Conservation (phyloP, 2,888 invertebrate genomes). For the Stratiomys singularior region DNA sequence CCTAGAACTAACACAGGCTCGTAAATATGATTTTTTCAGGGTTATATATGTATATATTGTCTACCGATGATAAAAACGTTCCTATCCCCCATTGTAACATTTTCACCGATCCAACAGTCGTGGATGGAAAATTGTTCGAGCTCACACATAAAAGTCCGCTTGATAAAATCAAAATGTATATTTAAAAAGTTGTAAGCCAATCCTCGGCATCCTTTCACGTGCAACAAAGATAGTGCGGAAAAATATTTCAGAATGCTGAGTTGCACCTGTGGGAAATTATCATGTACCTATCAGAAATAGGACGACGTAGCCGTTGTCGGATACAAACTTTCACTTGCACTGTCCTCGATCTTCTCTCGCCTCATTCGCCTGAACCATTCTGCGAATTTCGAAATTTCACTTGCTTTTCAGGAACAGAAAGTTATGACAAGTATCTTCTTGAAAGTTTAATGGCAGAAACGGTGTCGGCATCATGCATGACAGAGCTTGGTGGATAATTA, state of each 20-base stretch:
- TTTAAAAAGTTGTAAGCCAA: neutral
- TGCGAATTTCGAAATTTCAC: neutral
- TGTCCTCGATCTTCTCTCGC: neutral
- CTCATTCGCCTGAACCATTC: neutral
- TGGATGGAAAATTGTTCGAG: no score
- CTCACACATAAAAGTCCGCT: no score
- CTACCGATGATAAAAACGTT: no score
- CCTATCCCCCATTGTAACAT: no score
- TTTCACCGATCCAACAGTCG: no score
- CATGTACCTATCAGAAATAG: neutral
- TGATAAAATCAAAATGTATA: no score
- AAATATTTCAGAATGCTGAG: neutral
- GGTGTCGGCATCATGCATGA: neutral
- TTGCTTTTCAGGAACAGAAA: neutral
- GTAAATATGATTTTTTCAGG: no score
- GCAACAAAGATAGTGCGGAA: neutral
- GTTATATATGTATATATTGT: no score
- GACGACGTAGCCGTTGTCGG: neutral
- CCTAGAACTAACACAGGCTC: no score
- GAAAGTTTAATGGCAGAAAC: neutral
- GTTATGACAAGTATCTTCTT: neutral
- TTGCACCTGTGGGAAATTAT: conserved; percentile 11
- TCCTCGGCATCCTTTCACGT: neutral
- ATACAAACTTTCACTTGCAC: no score
- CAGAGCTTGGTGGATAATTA: neutral